phyloP scores from a whole-genome alignment of 37 sponge, comb jelly and placozoan genomes.

The Mnemiopsis leidyi region DNA sequence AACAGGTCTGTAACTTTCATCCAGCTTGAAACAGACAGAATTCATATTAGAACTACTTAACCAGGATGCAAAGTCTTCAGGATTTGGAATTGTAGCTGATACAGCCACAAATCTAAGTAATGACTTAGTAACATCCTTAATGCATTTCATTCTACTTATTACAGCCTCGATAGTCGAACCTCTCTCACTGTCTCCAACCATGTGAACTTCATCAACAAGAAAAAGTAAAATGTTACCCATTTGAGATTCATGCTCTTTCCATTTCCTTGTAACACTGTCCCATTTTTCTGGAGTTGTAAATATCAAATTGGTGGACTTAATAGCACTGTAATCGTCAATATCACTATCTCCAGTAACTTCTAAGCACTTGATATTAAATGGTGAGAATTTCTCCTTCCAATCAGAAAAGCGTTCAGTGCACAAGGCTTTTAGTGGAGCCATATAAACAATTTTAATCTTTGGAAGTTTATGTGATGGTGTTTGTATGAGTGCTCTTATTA shows the following conservation, averaged over 20 bases:
- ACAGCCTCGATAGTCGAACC: constrained; percentile 99
- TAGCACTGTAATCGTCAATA: constrained; percentile 89
- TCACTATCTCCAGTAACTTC: constrained; percentile 97
- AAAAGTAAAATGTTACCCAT: constrained; percentile 86
- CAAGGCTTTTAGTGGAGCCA: constrained; percentile 96
- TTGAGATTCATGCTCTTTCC: constrained; percentile 90
- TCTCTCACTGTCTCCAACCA: constrained; percentile 85
- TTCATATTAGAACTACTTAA: constrained; percentile 69
- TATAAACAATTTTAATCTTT: constrained; percentile 66
- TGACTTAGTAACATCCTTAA: not conserved
- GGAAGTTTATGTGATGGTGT: not conserved
- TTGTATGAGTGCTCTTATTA: constrained; percentile 82
- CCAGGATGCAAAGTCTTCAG: constrained; percentile 90
- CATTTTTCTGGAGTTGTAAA: constrained; percentile 99
- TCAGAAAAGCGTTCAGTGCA: constrained; percentile 89
- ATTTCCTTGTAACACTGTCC: constrained; percentile 97
- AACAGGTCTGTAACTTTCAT: constrained; percentile 95
- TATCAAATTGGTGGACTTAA: constrained; percentile 87
- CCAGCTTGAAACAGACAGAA: constrained; percentile 71
- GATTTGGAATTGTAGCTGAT: constrained; percentile 98
- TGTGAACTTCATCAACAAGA: constrained; percentile 95
- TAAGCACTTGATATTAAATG: constrained; percentile 77
- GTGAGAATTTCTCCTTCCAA: constrained; percentile 87
- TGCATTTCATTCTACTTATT: constrained; percentile 93
- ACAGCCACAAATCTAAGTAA: constrained; percentile 87